These are phyloP conservation scores for Lagorchestes hirsutus DNA, from an alignment of 2,797 vertebrate genomes.

Conservation along the genomic window DNA sequence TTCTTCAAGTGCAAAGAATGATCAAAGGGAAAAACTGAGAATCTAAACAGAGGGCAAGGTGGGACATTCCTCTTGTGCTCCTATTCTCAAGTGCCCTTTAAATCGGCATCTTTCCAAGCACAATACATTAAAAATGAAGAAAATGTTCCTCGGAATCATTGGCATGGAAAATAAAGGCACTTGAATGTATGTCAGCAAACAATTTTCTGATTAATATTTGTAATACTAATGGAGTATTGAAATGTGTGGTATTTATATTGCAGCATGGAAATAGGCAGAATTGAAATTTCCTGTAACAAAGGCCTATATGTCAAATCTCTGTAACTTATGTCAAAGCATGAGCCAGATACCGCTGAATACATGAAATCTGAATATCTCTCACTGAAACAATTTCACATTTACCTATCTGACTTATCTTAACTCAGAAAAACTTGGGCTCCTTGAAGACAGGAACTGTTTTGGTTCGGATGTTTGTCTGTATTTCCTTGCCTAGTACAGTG, in stretches of 20 bases:
- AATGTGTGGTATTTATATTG: neutral
- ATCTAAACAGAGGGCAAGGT: slow-evolving; percentile 81
- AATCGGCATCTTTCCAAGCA: slow-evolving; percentile 71
- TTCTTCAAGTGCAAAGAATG: slow-evolving; percentile 81
- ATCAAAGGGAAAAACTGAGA: slow-evolving; percentile 84
- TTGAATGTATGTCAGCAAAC: slow-evolving; percentile 54
- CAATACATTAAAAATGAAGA: slow-evolving; percentile 73
- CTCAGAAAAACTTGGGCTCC: neutral
- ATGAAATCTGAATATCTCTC: neutral
- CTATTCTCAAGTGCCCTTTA: slow-evolving; percentile 78
- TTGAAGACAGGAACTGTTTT: neutral
- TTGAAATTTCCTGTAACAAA: neutral
- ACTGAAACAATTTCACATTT: neutral
- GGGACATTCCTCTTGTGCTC: slow-evolving; percentile 66
- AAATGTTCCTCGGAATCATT: slow-evolving; percentile 58
- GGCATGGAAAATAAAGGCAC: slow-evolving; percentile 45
- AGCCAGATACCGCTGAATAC: neutral
- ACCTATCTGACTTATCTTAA: neutral
- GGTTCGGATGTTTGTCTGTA: neutral
- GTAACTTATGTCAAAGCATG: neutral
- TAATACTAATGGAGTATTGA: neutral
- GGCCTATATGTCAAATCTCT: neutral
- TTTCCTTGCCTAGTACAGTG: neutral
- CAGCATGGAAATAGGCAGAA: neutral
- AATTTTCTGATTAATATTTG: slow-evolving; percentile 57